These are phyloP conservation scores for Drosophila baimaii DNA, from an alignment of 1,140 invertebrate genomes.

Conservation along the genomic window DNA sequence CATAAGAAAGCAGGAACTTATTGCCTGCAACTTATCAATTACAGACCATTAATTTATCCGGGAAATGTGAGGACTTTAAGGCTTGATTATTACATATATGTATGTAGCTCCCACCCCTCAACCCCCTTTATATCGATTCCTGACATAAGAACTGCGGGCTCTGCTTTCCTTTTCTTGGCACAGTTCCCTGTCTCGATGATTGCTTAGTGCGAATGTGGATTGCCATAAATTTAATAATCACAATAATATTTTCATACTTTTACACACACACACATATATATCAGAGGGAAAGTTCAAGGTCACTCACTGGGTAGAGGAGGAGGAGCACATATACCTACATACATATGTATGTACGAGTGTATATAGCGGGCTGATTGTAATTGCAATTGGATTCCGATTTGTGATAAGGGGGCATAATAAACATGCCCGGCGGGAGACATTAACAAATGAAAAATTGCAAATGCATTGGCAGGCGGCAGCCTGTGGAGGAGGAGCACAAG, in stretches of 20 bases:
- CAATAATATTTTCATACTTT: conserved; percentile 47
- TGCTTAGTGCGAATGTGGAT: conserved; percentile 26
- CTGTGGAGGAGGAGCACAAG: neutral
- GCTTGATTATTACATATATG: neutral
- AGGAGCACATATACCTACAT: conserved; percentile 14
- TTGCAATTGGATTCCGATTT: conserved; percentile 44
- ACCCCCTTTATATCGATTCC: conserved; percentile 12
- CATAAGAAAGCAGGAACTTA: neutral
- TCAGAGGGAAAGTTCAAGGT: conserved; percentile 65
- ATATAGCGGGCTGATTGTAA: conserved; percentile 37
- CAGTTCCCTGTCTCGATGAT: conserved; percentile 4
- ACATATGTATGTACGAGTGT: neutral
- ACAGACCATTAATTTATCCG: conserved; percentile 6
- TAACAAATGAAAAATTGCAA: conserved; percentile 31
- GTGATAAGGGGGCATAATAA: conserved; percentile 41
- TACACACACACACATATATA: conserved; percentile 13
- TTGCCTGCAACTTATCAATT: conserved; percentile 6
- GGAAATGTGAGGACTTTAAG: neutral
- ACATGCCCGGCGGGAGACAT: conserved; percentile 16
- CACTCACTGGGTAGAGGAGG: conserved; percentile 15
- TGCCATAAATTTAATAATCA: conserved; percentile 76
- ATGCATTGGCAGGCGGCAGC: conserved; percentile 8
- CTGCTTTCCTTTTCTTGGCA: conserved; percentile 29
- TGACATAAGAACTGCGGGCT: conserved; percentile 14
- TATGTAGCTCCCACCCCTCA: neutral